A percentile compares a stretch with the other conserved stretches of the same genome.
Evolutionary conservation across 2,113 vertebrate species (phyloP).

Genomic region (Oncorhynchus tshawytscha): DNA sequence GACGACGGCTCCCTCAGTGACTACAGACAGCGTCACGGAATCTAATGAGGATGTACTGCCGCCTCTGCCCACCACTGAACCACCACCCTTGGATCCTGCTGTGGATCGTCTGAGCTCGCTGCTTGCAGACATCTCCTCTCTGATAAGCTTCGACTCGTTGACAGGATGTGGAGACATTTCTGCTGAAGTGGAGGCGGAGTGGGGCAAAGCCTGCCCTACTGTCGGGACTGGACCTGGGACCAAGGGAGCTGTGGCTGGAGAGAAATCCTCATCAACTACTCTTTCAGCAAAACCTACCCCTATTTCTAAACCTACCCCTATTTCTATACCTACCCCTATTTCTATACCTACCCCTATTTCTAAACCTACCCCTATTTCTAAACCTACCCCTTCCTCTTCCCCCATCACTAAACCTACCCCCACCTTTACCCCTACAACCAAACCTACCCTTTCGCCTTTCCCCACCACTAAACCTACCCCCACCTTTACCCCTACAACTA

Average conservation of each 20-base stretch:
- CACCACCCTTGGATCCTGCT: constrained; percentile 80
- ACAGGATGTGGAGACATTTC: constrained; percentile 93
- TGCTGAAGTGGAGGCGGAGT: constrained; percentile 82
- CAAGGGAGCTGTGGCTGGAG: constrained; percentile 44
- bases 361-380: constrained; percentile 40
- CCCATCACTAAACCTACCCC: constrained; percentile 31
- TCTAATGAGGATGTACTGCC: constrained; percentile 32
- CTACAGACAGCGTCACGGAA: constrained; percentile 53
- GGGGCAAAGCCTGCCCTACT: constrained; percentile 81
- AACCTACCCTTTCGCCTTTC: constrained; percentile 6
- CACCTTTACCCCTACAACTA: not conserved
- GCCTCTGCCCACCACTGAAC: constrained; percentile 59
- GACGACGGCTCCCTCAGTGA: constrained; percentile 64
- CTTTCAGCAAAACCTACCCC: constrained; percentile 38
- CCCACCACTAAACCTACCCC: constrained; percentile 16
- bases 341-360: constrained; percentile 27
- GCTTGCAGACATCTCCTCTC: constrained; percentile 97
- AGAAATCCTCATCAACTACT: constrained; percentile 30
- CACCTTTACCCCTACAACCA: not conserved
- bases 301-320: constrained; percentile 7
- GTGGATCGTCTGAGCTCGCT: constrained; percentile 87
- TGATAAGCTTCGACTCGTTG: constrained; percentile 97
- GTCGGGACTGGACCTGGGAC: constrained; percentile 66
- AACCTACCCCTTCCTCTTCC: constrained; percentile 21
- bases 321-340: constrained; percentile 14